Percentiles rank a stretch among this genome's conserved stretches.
phyloP scores from a whole-genome alignment of 2,797 vertebrate genomes.

The Pseudochaenichthys georgianus region DNA sequence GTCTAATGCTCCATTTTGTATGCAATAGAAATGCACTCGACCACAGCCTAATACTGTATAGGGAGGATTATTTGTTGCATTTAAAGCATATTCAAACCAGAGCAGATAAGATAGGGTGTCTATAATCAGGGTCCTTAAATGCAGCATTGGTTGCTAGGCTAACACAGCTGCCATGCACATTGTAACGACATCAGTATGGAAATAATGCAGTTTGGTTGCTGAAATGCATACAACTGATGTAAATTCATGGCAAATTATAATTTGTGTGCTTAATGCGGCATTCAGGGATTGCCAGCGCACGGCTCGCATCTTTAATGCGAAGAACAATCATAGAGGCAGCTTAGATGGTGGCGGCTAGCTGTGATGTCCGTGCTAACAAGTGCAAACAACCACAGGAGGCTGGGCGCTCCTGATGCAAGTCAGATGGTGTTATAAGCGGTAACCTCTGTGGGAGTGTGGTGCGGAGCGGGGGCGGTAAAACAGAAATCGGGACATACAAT shows the following conservation, averaged over 20 bases:
- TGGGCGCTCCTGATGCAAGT: no score
- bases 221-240: slow-evolving; percentile 5
- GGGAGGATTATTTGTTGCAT: background rate
- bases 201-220: slow-evolving; percentile 13
- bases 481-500: no score
- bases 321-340: no score
- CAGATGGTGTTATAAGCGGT: no score
- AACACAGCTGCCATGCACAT: background rate
- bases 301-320: no score
- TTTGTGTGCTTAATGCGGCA: slow-evolving; percentile 5
- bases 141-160: background rate
- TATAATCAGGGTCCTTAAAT: background rate
- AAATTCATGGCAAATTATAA: slow-evolving; percentile 3
- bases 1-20: background rate
- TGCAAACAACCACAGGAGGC: no score
- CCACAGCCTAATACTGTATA: background rate
- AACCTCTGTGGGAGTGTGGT: no score
- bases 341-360: no score
- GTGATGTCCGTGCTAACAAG: no score
- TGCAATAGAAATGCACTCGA: background rate
- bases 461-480: no score
- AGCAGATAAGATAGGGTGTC: background rate
- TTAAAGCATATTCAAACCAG: background rate
- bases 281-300: no score
- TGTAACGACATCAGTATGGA: background rate